phyloP scores from a whole-genome alignment of 2,888 invertebrate species.

The Yponomeuta cagnagella region DNA sequence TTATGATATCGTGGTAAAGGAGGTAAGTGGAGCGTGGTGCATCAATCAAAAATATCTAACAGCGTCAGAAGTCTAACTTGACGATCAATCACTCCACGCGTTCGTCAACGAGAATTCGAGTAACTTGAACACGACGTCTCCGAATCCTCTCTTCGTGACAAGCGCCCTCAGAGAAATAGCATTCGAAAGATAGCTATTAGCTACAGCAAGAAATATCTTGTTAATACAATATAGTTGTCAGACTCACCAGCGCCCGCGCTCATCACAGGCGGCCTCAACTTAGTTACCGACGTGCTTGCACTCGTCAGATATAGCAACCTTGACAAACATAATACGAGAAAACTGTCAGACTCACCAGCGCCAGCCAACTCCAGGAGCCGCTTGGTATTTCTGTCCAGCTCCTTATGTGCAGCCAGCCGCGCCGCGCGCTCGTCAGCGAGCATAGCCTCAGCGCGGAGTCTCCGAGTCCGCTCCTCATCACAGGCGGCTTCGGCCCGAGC shows the following conservation, averaged over 20 bases:
- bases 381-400: conserved; percentile 84
- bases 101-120: not conserved
- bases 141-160: no score
- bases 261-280: not conserved
- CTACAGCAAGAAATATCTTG: no score
- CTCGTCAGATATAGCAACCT: not conserved
- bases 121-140: no score
- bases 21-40: no score
- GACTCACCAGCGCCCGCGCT: not conserved
- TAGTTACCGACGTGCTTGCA: not conserved
- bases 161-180: no score
- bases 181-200: no score
- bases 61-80: no score
- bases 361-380: conserved; percentile 79
- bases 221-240: no score
- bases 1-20: no score
- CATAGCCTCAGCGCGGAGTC: conserved; percentile 75
- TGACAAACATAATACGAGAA: no score
- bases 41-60: no score
- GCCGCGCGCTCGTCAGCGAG: conserved; percentile 83
- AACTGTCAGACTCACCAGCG: conserved; percentile 46
- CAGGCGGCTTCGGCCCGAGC: conserved; percentile 77
- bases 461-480: conserved; percentile 74
- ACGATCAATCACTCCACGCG: not conserved
- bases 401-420: conserved; percentile 82